Conservation (phyloP, 2,113 vertebrate genomes). For the Rutilus rutilus region DNA sequence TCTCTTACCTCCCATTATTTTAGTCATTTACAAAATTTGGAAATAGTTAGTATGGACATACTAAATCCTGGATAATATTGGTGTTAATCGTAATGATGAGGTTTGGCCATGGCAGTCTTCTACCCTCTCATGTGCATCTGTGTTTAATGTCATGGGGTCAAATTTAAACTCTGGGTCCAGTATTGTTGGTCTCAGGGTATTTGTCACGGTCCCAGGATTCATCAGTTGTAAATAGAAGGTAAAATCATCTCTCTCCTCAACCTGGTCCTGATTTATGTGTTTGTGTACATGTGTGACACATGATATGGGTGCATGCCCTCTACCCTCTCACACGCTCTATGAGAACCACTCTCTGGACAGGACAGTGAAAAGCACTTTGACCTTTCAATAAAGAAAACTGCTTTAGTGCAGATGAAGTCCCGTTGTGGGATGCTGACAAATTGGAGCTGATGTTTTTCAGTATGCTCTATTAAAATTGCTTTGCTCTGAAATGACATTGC, state of each 20-base stretch:
- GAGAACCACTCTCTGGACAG: neutral
- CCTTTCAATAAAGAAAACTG: slow-evolving; percentile 28
- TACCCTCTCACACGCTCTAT: neutral
- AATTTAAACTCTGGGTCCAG: slow-evolving; percentile 14
- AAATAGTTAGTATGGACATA: neutral
- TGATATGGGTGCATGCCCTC: slow-evolving; percentile 33
- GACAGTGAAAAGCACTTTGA: slow-evolving; percentile 30
- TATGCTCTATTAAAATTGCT: slow-evolving; percentile 15
- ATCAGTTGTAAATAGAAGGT: slow-evolving; percentile 29
- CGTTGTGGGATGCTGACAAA: slow-evolving; percentile 9
- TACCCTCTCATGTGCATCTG: slow-evolving; percentile 36
- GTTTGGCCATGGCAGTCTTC: slow-evolving; percentile 39
- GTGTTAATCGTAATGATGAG: neutral
- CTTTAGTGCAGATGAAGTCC: neutral
- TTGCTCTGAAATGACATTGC: slow-evolving; percentile 15
- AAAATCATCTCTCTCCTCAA: slow-evolving; percentile 14
- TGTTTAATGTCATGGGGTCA: slow-evolving; percentile 43
- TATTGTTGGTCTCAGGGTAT: slow-evolving; percentile 42
- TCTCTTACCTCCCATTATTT: neutral
- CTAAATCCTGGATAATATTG: neutral
- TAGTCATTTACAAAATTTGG: neutral
- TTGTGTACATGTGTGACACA: slow-evolving; percentile 50
- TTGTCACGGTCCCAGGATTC: slow-evolving; percentile 43
- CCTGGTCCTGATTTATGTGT: slow-evolving; percentile 49
- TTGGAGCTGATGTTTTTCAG: slow-evolving; percentile 12